Base-by-base conservation (phyloP, 1,140 invertebrate genomes). In the Listronotus oregonensis region DNA sequence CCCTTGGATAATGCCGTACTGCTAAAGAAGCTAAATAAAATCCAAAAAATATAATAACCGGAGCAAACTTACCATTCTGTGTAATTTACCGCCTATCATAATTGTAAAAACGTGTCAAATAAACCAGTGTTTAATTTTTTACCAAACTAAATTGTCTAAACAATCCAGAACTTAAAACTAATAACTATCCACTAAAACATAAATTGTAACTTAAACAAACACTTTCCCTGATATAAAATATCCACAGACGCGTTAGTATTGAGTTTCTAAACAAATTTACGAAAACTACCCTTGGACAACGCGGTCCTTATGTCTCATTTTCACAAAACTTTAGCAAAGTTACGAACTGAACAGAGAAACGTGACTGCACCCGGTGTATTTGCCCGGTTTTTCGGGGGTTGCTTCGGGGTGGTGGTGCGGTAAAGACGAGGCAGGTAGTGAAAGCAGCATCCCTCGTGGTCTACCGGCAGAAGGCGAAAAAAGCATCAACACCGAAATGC, bases 311-410 rank as follows among this genome's bases (percentile, higher is more conserved):
- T n/a, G 14, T 46, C 10, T 17, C 31, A 34, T 59, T 61, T 61
- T 61, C 47, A 61, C 58, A 46, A 50, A 50, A 61, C 47, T 51
- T 61, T 51, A 34, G 46, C 58, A 61, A 61, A 61, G 46, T 51
- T 59, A 46, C 9, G 31, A 37, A 59, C 40, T 6, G n/a, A 15
- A 21, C 7, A 46, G 21, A 12, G 34, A 61, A 32, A 63, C 61
- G 61, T 63, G 61, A 44, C 61, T 63, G 51, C 51, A 51, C 31
- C 50, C 12, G 61, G 40, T 55, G 40, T 43, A 40, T 49, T 37
- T 46, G 50, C 18, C 57, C 14, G 18, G 27, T 21, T 39, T 46
- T 47, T 43, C 52, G 51, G 46, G 62, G 62, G 62, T 56, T 49
- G 62, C 7, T 49, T 27, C 40, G 9, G 61, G 61, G 40, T 10